Percentiles rank a stretch among this genome's conserved stretches.
phyloP scores from a whole-genome alignment of 37 sponge, comb jelly and placozoan genomes.

The Axinella damicornis region DNA sequence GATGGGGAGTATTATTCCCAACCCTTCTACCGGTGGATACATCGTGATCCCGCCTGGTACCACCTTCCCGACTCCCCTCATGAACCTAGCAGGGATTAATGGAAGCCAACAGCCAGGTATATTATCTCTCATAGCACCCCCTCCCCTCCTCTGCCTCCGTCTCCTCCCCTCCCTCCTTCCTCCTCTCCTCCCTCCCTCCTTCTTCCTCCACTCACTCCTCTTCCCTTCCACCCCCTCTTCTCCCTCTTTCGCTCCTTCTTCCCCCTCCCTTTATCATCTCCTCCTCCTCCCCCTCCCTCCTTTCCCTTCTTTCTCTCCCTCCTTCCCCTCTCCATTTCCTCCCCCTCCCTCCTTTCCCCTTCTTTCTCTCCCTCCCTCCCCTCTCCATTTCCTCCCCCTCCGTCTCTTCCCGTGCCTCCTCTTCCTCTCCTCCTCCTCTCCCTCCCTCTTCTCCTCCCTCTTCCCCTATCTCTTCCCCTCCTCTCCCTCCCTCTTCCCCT shows the following conservation, averaged over 20 bases:
- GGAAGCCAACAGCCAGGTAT: too few species aligned
- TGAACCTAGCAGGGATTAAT: neutral
- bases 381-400: neutral
- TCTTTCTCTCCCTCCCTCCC: neutral
- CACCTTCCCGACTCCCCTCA: neutral
- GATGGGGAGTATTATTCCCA: too few species aligned
- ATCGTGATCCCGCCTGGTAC: slow-evolving; percentile 9
- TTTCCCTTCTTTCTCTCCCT: neutral
- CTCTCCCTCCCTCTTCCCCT: too few species aligned
- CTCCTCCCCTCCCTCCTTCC: too few species aligned
- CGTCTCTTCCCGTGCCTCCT: neutral
- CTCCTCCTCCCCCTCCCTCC: neutral
- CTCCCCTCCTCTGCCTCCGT: too few species aligned
- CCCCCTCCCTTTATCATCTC: neutral
- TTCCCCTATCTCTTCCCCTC: too few species aligned
- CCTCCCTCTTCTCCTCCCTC: neutral
- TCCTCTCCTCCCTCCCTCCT: too few species aligned
- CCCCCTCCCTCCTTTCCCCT: neutral
- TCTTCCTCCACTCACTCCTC: neutral
- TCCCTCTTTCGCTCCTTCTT: too few species aligned
- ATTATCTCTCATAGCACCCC: neutral
- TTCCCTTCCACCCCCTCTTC: neutral
- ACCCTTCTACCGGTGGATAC: slow-evolving; percentile 2
- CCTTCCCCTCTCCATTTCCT: neutral
- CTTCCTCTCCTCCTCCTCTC: neutral